Conservation (phyloP, 2,113 vertebrate genomes). For the Aspiorhynchus laticeps region DNA sequence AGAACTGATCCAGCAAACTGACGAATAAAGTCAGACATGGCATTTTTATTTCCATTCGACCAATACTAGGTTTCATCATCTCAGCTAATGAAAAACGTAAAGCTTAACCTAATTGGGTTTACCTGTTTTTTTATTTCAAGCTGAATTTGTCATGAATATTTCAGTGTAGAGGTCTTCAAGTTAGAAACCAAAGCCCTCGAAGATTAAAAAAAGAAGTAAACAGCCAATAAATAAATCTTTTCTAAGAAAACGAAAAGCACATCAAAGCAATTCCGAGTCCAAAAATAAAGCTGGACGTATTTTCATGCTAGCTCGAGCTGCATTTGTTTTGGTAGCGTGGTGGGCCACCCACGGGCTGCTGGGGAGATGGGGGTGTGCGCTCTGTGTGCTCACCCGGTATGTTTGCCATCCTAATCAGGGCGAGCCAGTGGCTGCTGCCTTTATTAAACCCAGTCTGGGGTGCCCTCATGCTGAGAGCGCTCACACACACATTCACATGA, state of each 20-base stretch:
- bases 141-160: background rate
- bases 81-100: background rate
- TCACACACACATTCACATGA: constrained; percentile 55
- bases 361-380: constrained; percentile 51
- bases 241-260: background rate
- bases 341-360: constrained; percentile 65
- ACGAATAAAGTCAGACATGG: constrained; percentile 57
- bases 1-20: constrained; percentile 57
- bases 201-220: background rate
- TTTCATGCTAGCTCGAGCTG: constrained; percentile 15
- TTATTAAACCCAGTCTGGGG: constrained; percentile 71
- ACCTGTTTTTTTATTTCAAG: background rate
- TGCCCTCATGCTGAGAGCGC: constrained; percentile 69
- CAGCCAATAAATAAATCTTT: background rate
- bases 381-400: constrained; percentile 57
- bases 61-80: background rate
- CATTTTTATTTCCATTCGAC: constrained; percentile 33
- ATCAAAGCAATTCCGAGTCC: constrained; percentile 34
- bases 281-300: constrained; percentile 45
- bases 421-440: constrained; percentile 61
- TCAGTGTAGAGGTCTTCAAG: background rate
- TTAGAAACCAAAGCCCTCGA: background rate
- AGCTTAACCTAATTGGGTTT: background rate
- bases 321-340: constrained; percentile 57
- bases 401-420: constrained; percentile 76